A percentile compares a stretch with the other conserved stretches of the same genome.
phyloP scores from a whole-genome alignment of 2,888 invertebrate genomes.

The Ectemnius continuus region DNA sequence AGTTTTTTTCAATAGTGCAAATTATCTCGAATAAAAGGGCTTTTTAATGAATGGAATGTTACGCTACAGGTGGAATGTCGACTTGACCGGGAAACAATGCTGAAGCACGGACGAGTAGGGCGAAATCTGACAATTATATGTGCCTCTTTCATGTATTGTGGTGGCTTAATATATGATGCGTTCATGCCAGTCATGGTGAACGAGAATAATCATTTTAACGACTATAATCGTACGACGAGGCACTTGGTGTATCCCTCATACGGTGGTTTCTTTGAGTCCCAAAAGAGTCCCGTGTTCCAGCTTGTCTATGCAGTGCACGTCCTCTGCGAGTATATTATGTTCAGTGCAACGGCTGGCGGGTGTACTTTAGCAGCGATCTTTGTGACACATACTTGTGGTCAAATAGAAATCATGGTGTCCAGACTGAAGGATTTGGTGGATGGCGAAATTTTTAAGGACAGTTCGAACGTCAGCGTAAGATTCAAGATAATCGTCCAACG shows the following conservation, averaged over 20 bases:
- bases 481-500: slow-evolving; percentile 39
- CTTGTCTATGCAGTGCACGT: slow-evolving; percentile 54
- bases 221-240: slow-evolving; percentile 47
- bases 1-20: too few relatives aligned
- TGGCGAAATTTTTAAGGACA: too few relatives aligned
- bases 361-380: slow-evolving; percentile 59
- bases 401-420: slow-evolving; percentile 51
- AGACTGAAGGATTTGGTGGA: slow-evolving; percentile 11
- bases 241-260: slow-evolving; percentile 56
- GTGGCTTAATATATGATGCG: slow-evolving; percentile 44
- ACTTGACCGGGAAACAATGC: slow-evolving; percentile 56
- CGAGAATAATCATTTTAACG: slow-evolving; percentile 57
- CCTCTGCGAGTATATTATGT: slow-evolving; percentile 42
- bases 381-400: slow-evolving; percentile 60
- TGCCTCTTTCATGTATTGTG: slow-evolving; percentile 49
- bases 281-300: slow-evolving; percentile 57
- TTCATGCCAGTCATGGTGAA: slow-evolving; percentile 41
- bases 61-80: slow-evolving; percentile 32
- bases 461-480: neutral
- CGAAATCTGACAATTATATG: slow-evolving; percentile 52
- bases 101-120: slow-evolving; percentile 56
- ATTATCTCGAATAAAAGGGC: too few relatives aligned
- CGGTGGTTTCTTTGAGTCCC: slow-evolving; percentile 41
- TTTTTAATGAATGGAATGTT: too few relatives aligned
- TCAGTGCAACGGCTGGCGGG: slow-evolving; percentile 42